Conservation (phyloP, 35 echinoderm and acorn worm species). For the Hemicentrotus pulcherrimus region DNA sequence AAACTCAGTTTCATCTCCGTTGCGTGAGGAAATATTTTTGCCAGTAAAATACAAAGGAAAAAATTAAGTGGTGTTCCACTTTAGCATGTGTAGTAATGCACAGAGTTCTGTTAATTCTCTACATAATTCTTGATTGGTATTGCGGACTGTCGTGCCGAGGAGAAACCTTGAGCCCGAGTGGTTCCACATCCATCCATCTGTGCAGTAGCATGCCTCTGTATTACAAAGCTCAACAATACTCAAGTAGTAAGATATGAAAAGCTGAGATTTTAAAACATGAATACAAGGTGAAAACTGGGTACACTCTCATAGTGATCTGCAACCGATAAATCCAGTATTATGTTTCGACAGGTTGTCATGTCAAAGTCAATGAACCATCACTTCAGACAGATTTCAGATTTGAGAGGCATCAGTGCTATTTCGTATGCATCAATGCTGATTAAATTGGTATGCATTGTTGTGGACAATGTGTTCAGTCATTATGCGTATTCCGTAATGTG, state of each 20-base stretch:
- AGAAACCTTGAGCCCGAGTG: neutral
- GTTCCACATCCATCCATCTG: neutral
- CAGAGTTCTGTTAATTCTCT: neutral
- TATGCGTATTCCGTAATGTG: slow-evolving; percentile 28
- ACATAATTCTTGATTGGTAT: neutral
- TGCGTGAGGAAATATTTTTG: neutral
- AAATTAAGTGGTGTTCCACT: neutral
- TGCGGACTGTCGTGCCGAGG: neutral
- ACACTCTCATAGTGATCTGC: neutral
- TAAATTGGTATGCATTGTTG: neutral
- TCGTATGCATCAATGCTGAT: neutral
- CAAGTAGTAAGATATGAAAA: too few relatives aligned
- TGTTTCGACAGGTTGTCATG: neutral
- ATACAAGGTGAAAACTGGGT: neutral
- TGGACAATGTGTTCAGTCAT: neutral
- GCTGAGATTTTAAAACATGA: too few relatives aligned
- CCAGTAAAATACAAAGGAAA: neutral
- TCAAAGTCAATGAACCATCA: neutral
- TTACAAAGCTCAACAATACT: too few relatives aligned
- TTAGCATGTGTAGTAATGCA: neutral
- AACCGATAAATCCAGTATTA: neutral
- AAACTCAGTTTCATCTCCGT: neutral
- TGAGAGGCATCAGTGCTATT: neutral
- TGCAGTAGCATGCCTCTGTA: neutral
- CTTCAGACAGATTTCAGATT: neutral